Conservation (phyloP, 1,140 invertebrate species). For the Heterodera carotae region DNA sequence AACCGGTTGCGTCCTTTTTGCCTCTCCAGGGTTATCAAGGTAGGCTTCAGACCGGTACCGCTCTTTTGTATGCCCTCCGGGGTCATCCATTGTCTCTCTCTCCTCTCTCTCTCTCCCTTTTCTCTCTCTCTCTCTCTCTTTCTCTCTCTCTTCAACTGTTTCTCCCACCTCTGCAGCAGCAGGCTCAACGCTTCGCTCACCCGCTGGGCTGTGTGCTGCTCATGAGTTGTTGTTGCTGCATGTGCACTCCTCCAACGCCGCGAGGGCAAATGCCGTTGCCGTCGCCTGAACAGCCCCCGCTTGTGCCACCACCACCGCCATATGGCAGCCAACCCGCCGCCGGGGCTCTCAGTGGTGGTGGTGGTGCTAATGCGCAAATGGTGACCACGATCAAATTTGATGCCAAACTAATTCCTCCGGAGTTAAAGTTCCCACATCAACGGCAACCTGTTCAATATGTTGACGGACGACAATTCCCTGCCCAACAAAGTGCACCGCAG, state of each 20-base stretch:
- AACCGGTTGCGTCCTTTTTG: no score
- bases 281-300: background rate
- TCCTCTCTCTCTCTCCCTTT: background rate
- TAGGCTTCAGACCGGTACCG: no score
- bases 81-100: no score
- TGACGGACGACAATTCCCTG: background rate
- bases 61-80: no score
- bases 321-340: background rate
- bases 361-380: background rate
- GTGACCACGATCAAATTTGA: background rate
- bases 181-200: background rate
- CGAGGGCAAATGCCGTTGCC: background rate
- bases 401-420: background rate
- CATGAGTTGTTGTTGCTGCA: background rate
- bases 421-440: background rate
- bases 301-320: background rate
- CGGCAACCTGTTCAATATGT: background rate
- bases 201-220: background rate
- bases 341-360: no score
- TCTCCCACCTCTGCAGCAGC: no score
- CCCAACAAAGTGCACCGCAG: background rate
- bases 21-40: no score
- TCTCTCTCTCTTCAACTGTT: background rate
- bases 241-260: background rate
- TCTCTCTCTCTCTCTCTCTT: background rate